phyloP scores from a whole-genome alignment of 2,113 vertebrate species.

The Bos indicus region DNA sequence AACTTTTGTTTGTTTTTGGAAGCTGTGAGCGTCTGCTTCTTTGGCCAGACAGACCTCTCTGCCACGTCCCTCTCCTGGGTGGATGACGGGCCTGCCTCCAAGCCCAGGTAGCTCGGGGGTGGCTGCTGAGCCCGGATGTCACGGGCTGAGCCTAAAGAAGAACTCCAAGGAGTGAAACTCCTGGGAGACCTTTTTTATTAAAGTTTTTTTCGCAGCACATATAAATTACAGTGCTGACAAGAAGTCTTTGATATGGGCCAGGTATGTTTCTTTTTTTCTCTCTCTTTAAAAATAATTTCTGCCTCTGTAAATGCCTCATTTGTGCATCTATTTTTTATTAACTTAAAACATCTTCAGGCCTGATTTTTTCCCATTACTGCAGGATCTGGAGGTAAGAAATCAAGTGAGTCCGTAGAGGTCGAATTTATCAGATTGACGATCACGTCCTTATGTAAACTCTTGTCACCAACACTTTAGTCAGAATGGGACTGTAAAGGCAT shows the following conservation, averaged over 20 bases:
- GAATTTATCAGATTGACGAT: neutral
- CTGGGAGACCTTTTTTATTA: constrained; percentile 37
- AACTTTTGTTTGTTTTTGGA: constrained; percentile 41
- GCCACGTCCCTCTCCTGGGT: constrained; percentile 20
- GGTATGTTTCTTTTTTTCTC: constrained; percentile 19
- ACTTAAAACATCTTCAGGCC: neutral
- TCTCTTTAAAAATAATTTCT: constrained; percentile 63
- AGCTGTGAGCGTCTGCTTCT: neutral
- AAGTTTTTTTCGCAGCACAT: constrained; percentile 19
- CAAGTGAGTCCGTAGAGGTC: neutral
- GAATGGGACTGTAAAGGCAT: neutral
- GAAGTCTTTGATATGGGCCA: constrained; percentile 52
- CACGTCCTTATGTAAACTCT: neutral
- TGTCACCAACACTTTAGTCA: neutral
- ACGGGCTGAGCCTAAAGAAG: constrained; percentile 29
- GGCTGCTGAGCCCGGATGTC: constrained; percentile 40
- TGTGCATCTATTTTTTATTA: neutral
- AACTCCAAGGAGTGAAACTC: constrained; percentile 65
- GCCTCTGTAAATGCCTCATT: constrained; percentile 51
- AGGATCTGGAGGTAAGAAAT: neutral
- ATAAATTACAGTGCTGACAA: constrained; percentile 65
- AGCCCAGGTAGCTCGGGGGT: constrained; percentile 47
- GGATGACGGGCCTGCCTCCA: neutral
- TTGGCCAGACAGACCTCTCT: constrained; percentile 13
- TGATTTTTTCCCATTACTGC: neutral